These are phyloP conservation scores for Cataglyphis albicans DNA, from an alignment of 2,888 invertebrate species.

Conservation along the genomic window DNA sequence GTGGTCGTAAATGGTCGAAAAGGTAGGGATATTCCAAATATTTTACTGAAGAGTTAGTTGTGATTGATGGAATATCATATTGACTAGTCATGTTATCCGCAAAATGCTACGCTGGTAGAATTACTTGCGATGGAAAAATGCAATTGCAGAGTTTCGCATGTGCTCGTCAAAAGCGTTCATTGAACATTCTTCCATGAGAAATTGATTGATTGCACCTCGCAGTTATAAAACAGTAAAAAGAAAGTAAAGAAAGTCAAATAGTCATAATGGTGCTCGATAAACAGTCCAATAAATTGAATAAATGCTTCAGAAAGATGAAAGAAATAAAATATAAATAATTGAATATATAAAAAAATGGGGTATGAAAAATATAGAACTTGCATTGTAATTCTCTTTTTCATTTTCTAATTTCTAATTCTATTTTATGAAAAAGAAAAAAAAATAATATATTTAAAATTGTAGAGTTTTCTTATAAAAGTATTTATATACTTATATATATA, in stretches of 20 bases:
- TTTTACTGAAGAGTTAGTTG: slow-evolving; percentile 62
- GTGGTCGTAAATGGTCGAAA: slow-evolving; percentile 24
- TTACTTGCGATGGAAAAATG: slow-evolving; percentile 10
- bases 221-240: neutral
- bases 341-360: neutral
- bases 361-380: neutral
- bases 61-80: slow-evolving; percentile 71
- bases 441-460: neutral
- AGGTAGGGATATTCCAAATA: slow-evolving; percentile 48
- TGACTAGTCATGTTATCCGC: slow-evolving; percentile 52
- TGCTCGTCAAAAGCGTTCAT: neutral
- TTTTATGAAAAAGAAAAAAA: neutral
- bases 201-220: slow-evolving; percentile 4
- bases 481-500: neutral
- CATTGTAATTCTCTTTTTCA: neutral
- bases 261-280: neutral
- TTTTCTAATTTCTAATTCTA: neutral
- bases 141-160: slow-evolving; percentile 9
- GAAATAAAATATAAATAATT: neutral
- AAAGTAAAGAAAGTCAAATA: neutral
- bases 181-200: slow-evolving; percentile 1
- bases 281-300: neutral
- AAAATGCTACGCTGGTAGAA: neutral
- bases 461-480: neutral
- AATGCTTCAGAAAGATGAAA: neutral